Evolutionary conservation across 1,140 invertebrate species (phyloP), one percentile per base, ranked within the genome.

Genomic region (Ceratitis capitata): DNA sequence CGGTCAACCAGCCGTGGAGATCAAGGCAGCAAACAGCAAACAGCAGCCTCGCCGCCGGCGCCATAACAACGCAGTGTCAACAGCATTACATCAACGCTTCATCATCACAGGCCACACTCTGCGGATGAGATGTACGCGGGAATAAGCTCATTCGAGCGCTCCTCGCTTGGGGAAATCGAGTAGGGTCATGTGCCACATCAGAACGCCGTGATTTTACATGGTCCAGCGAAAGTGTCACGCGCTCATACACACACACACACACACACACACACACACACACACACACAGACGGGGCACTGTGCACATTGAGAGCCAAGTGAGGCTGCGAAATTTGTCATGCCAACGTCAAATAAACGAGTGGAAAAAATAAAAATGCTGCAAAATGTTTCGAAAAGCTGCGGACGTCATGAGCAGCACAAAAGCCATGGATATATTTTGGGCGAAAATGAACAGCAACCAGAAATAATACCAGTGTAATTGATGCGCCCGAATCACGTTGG

Each of bases 401-500:
- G n/a, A 32, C 10, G 35, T 23, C 19, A 19, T 19, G 16, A 74
- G 10, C 32, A 45, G 6, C 7, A 23, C 61, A 64, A 64, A 12
- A 64, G 35, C 42, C 12, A 42, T 9, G 12, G 69, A 45, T 45
- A 78, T 78, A 26, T 78, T n/a, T n/a, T 47, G 69, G 19, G 39
- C 69, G 69, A 78, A 45, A 78, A 78, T 78, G 69, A 47, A 78
- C 69, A 78, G 69, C 42, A 78, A 45, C 69, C 69, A 78, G 39
- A 78, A 23, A 78, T 78, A 78, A 42, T 45, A 16, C n/a, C n/a
- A 19, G 6, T 45, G 69, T 45, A 78, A 45, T 78, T 78, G 69
- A 35, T 19, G 16, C 39, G 12, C 69, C 10, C n/a, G n/a, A n/a
- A n/a, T n/a, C n/a, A n/a, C n/a, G n/a, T n/a, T n/a, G n/a, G n/a